Evolutionary conservation across 2,113 vertebrate genomes (phyloP).

Genomic region (Psephotus haematonotus): DNA sequence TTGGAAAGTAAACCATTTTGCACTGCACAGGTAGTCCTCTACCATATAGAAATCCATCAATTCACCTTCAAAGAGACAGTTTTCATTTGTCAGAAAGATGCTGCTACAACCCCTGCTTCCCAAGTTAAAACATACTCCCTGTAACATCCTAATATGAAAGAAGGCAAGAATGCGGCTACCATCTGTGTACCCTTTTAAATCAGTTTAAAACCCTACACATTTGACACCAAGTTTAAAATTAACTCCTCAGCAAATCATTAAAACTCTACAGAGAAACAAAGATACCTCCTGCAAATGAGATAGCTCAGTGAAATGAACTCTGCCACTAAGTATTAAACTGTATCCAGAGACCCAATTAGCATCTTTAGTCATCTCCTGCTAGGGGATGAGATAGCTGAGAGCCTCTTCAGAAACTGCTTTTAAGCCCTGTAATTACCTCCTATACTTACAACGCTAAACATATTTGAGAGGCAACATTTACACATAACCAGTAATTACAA

Average conservation of each 20-base stretch:
- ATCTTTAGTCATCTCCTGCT: constrained; percentile 51
- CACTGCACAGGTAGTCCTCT: accelerated
- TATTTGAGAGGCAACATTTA: constrained; percentile 67
- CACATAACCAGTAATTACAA: constrained; percentile 66
- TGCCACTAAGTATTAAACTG: constrained; percentile 39
- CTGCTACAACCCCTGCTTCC: not conserved
- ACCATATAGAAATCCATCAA: accelerated
- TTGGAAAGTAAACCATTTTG: not conserved
- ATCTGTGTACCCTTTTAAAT: not conserved
- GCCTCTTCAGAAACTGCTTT: constrained; percentile 64
- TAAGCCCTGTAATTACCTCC: constrained; percentile 65
- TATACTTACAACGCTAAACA: constrained; percentile 56
- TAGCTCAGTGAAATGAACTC: constrained; percentile 23
- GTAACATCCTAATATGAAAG: accelerated
- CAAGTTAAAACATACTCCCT: not conserved
- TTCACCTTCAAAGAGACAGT: not conserved
- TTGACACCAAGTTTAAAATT: not conserved
- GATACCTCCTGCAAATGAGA: constrained; percentile 16
- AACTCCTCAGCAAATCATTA: constrained; percentile 7
- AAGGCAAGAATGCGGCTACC: not conserved
- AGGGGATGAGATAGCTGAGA: constrained; percentile 54
- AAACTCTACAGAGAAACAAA: constrained; percentile 1
- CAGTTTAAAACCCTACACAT: not conserved
- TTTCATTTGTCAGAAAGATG: not conserved
- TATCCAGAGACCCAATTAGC: constrained; percentile 59